A percentile compares a stretch with the other conserved stretches of the same genome.
phyloP scores from a whole-genome alignment of 2,113 vertebrate genomes.

The Cheilinus undulatus region DNA sequence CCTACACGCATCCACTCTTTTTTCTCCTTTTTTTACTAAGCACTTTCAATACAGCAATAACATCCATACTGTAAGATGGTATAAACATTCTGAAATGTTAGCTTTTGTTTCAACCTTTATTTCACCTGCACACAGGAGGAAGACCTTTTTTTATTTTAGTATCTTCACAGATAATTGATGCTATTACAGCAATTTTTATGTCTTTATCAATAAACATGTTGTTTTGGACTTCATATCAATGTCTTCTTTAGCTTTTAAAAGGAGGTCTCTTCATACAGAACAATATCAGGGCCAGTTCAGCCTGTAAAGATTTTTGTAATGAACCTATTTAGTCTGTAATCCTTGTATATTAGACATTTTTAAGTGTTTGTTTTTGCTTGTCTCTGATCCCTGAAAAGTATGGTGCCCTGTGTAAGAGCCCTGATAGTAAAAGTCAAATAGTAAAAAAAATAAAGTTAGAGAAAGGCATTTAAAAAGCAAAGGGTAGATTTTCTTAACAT shows the following conservation, averaged over 20 bases:
- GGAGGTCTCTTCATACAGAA: neutral
- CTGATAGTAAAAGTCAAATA: too few species aligned
- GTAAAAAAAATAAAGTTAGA: too few species aligned
- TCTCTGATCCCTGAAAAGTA: too few species aligned
- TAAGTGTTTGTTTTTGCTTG: too few species aligned
- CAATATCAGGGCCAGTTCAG: neutral
- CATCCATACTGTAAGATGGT: conserved; percentile 1
- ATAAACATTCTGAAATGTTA: neutral
- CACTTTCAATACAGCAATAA: conserved; percentile 14
- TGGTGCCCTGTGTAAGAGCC: too few species aligned
- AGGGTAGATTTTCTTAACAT: too few species aligned
- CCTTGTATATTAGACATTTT: too few species aligned
- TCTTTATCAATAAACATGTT: neutral
- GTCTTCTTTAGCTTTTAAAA: neutral
- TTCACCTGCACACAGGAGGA: neutral
- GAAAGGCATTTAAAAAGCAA: too few species aligned
- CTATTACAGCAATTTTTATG: neutral
- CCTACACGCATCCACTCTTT: conserved; percentile 53
- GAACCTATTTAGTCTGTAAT: neutral
- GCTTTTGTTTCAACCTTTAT: neutral
- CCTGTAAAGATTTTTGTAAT: neutral
- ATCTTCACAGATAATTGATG: neutral
- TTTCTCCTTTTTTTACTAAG: conserved; percentile 6
- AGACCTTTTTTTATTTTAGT: neutral
- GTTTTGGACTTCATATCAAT: neutral